Conservation (phyloP, 2,888 invertebrate species). For the Apodemia hepburni region DNA sequence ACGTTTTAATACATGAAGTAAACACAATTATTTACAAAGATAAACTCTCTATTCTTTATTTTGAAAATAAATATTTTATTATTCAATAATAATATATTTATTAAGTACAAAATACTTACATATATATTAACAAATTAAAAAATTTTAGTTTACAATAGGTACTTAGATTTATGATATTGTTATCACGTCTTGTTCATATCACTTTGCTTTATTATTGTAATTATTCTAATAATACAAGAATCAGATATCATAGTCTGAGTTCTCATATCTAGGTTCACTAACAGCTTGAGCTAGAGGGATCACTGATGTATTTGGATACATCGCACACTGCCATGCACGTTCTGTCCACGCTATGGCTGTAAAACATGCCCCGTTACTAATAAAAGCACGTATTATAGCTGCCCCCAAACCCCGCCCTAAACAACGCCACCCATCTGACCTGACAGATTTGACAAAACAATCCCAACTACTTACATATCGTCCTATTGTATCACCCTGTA, state of each 20-base stretch:
- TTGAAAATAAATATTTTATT: neutral
- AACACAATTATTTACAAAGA: neutral
- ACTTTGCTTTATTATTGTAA: neutral
- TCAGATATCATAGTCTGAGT: conserved; percentile 51
- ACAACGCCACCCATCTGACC: conserved; percentile 84
- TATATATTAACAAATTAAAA: neutral
- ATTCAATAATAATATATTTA: neutral
- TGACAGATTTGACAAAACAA: conserved; percentile 86
- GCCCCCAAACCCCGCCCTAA: conserved; percentile 89
- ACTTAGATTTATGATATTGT: neutral
- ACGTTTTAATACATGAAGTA: too few relatives aligned
- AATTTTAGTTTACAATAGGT: neutral
- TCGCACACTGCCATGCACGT: conserved; percentile 66
- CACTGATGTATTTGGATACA: conserved; percentile 41
- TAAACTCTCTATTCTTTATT: neutral
- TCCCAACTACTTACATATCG: conserved; percentile 86
- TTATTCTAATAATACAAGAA: conserved; percentile 13
- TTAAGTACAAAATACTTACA: neutral
- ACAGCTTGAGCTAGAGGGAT: conserved; percentile 33
- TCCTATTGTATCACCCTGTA: conserved; percentile 86
- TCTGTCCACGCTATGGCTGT: conserved; percentile 91
- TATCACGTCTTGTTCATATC: neutral
- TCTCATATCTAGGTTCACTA: conserved; percentile 54
- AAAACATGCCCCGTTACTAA: conserved; percentile 96
- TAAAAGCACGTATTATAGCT: conserved; percentile 92